Percentiles rank a stretch among this genome's conserved stretches.
Conservation (phyloP, 2,113 vertebrate species). For the Tauraco erythrolophus region DNA sequence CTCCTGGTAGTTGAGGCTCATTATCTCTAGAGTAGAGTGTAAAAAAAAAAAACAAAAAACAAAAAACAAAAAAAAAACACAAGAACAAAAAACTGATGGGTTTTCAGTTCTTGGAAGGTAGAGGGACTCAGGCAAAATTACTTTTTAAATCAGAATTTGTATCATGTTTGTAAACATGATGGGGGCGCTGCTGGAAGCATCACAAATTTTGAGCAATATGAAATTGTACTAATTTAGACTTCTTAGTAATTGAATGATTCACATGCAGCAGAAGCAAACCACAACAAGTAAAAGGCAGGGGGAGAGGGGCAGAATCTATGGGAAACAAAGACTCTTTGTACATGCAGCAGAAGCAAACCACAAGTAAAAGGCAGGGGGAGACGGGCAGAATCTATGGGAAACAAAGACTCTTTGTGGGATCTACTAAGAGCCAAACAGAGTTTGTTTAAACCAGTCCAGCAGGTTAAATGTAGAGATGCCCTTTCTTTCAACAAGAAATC, state of each 20-base stretch:
- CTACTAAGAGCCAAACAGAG: not conserved
- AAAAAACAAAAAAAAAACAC: no score
- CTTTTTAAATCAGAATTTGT: not conserved
- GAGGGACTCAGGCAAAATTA: not conserved
- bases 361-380: not conserved
- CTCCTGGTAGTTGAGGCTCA: not conserved
- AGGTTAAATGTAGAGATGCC: conserved; percentile 17
- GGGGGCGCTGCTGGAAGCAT: rapidly evolving
- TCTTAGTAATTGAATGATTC: not conserved
- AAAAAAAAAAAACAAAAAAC: no score
- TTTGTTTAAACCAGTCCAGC: conserved; percentile 32
- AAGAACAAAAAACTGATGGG: no score
- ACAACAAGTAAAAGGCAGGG: not conserved
- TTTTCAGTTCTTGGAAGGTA: not conserved
- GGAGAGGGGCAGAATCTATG: not conserved
- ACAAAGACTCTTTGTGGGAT: conserved; percentile 50
- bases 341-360: not conserved
- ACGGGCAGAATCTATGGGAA: not conserved
- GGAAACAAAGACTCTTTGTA: conserved; percentile 49
- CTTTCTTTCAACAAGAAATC: not conserved
- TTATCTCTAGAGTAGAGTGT: not conserved
- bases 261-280: not conserved
- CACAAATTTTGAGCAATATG: not conserved
- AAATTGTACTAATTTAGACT: not conserved
- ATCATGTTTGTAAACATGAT: not conserved